phyloP scores from a whole-genome alignment of 2,888 invertebrate species.

The Arrhopalites spinosus region DNA sequence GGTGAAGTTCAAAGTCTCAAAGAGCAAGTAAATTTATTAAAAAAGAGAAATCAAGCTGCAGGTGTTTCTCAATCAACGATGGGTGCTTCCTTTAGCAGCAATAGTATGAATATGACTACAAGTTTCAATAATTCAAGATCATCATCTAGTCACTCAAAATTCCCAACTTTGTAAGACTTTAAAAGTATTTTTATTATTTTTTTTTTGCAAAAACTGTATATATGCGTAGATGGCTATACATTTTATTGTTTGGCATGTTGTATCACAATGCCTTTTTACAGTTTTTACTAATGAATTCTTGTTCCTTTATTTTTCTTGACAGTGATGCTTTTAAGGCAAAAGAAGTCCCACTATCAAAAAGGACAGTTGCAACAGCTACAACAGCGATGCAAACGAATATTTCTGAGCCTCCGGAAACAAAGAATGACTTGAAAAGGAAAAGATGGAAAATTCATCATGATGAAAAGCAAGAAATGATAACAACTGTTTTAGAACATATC shows the following conservation, averaged over 20 bases:
- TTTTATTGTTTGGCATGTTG: too few relatives aligned
- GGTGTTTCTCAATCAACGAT: too few relatives aligned
- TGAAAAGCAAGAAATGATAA: neutral
- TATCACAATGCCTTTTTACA: too few relatives aligned
- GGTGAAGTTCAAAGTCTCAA: constrained; percentile 1
- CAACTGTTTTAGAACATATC: constrained; percentile 1
- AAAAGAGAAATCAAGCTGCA: neutral
- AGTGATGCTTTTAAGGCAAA: neutral
- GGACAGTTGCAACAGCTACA: neutral
- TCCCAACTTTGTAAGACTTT: neutral
- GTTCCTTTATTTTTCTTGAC: too few relatives aligned
- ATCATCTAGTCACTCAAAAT: neutral
- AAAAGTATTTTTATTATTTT: too few relatives aligned
- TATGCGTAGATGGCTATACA: too few relatives aligned
- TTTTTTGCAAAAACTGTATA: too few relatives aligned
- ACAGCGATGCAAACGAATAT: constrained; percentile 8
- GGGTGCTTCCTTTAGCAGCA: too few relatives aligned
- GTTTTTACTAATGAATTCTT: too few relatives aligned
- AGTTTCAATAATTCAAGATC: too few relatives aligned
- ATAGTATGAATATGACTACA: too few relatives aligned
- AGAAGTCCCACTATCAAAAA: constrained; percentile 7
- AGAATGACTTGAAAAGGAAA: neutral
- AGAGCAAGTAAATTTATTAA: too few relatives aligned
- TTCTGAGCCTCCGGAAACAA: constrained; percentile 7
- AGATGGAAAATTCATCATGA: neutral